These are phyloP conservation scores for Silurus lanzhouensis DNA, from an alignment of 2,797 vertebrate genomes.

Conservation along the genomic window DNA sequence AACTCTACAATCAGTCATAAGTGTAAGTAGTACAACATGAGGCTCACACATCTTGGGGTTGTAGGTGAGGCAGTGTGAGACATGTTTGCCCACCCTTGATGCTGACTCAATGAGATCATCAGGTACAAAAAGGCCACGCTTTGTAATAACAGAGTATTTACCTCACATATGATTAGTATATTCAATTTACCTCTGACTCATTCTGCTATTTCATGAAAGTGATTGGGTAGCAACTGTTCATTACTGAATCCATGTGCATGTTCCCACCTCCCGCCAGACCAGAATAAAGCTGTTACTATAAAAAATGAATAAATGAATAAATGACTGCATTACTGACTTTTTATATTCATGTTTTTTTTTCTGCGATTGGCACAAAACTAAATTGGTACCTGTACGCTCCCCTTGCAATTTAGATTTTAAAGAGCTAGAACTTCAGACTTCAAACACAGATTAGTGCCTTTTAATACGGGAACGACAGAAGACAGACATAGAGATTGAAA, in stretches of 20 bases:
- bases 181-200: slow-evolving; percentile 1
- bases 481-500: too few relatives aligned
- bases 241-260: not conserved
- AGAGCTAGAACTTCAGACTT: not conserved
- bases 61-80: too few relatives aligned
- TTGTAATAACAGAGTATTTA: not conserved
- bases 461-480: not conserved
- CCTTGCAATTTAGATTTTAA: not conserved
- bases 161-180: not conserved
- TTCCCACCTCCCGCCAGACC: not conserved
- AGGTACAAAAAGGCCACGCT: not conserved
- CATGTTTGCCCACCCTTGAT: too few relatives aligned
- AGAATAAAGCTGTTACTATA: not conserved
- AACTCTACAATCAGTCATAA: too few relatives aligned
- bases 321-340: slow-evolving; percentile 6
- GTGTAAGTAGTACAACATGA: too few relatives aligned
- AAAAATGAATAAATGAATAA: not conserved
- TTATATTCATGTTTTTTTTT: not conserved
- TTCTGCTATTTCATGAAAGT: not conserved
- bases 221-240: not conserved
- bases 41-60: too few relatives aligned
- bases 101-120: not conserved
- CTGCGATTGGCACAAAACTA: not conserved
- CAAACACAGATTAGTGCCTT: not conserved
- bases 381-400: not conserved